Base-by-base conservation (phyloP, 2,888 invertebrate genomes). In the Dasypolia templi region DNA sequence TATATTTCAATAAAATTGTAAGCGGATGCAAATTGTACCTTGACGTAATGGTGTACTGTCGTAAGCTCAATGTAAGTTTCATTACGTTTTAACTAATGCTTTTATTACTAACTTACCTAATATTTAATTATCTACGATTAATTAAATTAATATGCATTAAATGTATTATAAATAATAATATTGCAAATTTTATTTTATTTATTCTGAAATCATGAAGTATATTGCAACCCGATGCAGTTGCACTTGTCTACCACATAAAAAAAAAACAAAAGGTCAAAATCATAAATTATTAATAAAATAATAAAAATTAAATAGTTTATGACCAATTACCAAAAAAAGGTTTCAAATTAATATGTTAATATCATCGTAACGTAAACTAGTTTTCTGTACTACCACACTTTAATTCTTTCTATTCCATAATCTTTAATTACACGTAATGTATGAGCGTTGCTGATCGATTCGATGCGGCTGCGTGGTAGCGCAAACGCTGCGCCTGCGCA, bases 391-490 rank as follows among this genome's bases (percentile, higher is more conserved):
- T 78, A 72, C 77, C 22, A 44, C 53, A 68, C 61, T 77, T 82
- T 73, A 79, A 68, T 72, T 73, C 26, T 70, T 81, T 77, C 49
- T 75, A 78, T 74, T 83, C 66, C 26, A 61, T 75, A 79, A 79
- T 74, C 68, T 84, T 82, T 85, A 85, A 85, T 79, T 81, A 75
- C 77, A 66, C 58, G 65, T 86, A 86, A 87, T 89, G 83, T 86
- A 83, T 86, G 83, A 69, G 75, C 75, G 64, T 67, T 35, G 64
- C 78, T 62, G 79, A 78, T 82, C 78, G 79, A 83, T 84, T 82
- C 77, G 85, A 67, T 67, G 75, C 79, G 79, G 72, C 53, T 63
- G 78, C 62, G 75, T 29, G 61, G 66, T 56, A 71, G 62, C 72
- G 80, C 78, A 63, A 72, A 76, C 59, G 72, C 69, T 79, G 81